Evolutionary conservation across 2,113 vertebrate species (phyloP).

Genomic region (Xiphophorus hellerii): DNA sequence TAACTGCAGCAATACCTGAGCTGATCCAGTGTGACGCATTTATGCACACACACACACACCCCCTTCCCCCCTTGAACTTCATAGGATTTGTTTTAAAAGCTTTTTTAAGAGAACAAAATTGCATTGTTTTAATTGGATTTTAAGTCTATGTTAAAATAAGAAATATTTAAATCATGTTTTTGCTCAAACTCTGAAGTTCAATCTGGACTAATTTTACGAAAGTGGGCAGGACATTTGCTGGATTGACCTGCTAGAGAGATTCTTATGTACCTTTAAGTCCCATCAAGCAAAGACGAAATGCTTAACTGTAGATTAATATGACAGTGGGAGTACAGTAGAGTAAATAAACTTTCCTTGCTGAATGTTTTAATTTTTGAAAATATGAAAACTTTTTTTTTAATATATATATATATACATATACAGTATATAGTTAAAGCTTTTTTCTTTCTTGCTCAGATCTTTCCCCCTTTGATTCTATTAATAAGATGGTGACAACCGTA

Average conservation of each 20-base stretch:
- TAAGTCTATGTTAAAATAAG: neutral
- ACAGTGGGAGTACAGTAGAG: conserved; percentile 2
- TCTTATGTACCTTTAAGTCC: conserved; percentile 17
- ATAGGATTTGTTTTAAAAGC: too few relatives aligned
- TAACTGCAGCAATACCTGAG: conserved; percentile 27
- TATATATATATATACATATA: too few relatives aligned
- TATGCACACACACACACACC: neutral
- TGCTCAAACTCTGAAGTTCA: neutral
- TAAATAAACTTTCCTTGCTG: conserved; percentile 4
- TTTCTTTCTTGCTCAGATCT: conserved; percentile 25
- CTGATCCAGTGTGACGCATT: conserved; percentile 20
- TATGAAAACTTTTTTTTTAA: neutral
- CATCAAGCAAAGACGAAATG: conserved; percentile 34
- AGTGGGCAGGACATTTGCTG: conserved; percentile 40
- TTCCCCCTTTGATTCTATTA: conserved; percentile 21
- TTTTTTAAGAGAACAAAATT: too few relatives aligned
- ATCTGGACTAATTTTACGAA: conserved; percentile 15
- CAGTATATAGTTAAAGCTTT: neutral
- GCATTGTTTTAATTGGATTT: neutral
- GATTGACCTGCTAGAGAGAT: conserved; percentile 38
- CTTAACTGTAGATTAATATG: conserved; percentile 25
- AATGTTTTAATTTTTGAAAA: neutral
- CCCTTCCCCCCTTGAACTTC: neutral
- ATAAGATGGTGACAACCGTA: conserved; percentile 43
- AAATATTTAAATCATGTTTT: neutral